Conservation (phyloP, 2,797 vertebrate species). For the Falco naumanni region DNA sequence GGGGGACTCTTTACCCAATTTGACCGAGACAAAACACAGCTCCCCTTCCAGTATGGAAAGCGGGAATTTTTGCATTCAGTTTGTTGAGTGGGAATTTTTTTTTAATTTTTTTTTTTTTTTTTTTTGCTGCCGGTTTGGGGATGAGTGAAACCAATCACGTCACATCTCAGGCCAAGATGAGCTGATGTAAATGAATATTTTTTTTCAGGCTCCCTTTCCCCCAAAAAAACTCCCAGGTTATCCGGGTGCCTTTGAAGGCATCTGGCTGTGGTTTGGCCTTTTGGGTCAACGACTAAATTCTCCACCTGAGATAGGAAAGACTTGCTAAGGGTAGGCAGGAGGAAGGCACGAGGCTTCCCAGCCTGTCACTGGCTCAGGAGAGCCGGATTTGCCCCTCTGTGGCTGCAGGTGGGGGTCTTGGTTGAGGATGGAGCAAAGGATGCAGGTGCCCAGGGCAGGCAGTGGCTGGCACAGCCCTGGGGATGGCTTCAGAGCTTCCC, state of each 20-base stretch:
- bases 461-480: background rate
- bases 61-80: background rate
- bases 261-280: accelerated
- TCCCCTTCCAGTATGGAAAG: background rate
- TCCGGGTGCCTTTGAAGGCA: accelerated
- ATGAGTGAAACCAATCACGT: background rate
- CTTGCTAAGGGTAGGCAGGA: background rate
- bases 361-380: background rate
- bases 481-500: accelerated
- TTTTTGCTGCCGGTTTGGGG: accelerated
- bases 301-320: background rate
- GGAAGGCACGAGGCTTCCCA: background rate
- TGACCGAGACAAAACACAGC: background rate
- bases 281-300: background rate
- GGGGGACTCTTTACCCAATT: background rate
- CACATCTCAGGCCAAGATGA: background rate
- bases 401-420: background rate
- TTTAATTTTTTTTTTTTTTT: background rate
- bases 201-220: background rate
- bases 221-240: too few species aligned
- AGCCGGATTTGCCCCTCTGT: background rate
- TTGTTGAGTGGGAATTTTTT: background rate
- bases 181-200: background rate
- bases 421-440: background rate
- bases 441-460: background rate